Percentiles rank a stretch among this genome's conserved stretches.
These are phyloP conservation scores for Euborellia annulipes DNA, from an alignment of 1,140 invertebrate genomes.

Conservation along the genomic window DNA sequence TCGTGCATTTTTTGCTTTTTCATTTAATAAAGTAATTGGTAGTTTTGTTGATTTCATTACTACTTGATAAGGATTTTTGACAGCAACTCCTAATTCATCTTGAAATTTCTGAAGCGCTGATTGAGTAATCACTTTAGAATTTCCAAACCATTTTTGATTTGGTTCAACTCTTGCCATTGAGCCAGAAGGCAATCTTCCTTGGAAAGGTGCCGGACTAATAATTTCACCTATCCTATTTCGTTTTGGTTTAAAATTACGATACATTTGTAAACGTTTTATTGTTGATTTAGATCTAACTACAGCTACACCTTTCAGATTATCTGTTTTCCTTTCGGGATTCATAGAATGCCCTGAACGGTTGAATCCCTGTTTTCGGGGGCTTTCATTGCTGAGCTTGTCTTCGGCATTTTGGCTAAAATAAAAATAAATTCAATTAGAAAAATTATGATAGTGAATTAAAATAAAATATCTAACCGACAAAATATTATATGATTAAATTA, in stretches of 20 bases:
- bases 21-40: slow-evolving; percentile 87
- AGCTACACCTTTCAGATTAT: slow-evolving; percentile 66
- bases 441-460: too few species aligned
- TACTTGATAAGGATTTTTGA: slow-evolving; percentile 94
- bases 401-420: slow-evolving; percentile 39
- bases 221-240: slow-evolving; percentile 85
- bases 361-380: slow-evolving; percentile 54
- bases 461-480: too few species aligned
- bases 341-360: slow-evolving; percentile 70
- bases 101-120: slow-evolving; percentile 93
- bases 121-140: slow-evolving; percentile 82
- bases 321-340: slow-evolving; percentile 65
- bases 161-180: slow-evolving; percentile 89
- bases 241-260: slow-evolving; percentile 91
- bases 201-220: slow-evolving; percentile 83
- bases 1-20: slow-evolving; percentile 75
- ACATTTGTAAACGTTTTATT: slow-evolving; percentile 94
- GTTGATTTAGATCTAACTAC: slow-evolving; percentile 79
- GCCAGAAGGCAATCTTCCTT: slow-evolving; percentile 76
- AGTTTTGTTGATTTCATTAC: slow-evolving; percentile 92
- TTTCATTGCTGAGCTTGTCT: slow-evolving; percentile 46
- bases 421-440: too few species aligned
- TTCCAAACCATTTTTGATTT: slow-evolving; percentile 96
- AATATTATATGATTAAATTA: too few species aligned
- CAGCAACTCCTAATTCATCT: slow-evolving; percentile 81